Base-by-base conservation (phyloP, 2,797 vertebrate species). In the Tachyglossus aculeatus region DNA sequence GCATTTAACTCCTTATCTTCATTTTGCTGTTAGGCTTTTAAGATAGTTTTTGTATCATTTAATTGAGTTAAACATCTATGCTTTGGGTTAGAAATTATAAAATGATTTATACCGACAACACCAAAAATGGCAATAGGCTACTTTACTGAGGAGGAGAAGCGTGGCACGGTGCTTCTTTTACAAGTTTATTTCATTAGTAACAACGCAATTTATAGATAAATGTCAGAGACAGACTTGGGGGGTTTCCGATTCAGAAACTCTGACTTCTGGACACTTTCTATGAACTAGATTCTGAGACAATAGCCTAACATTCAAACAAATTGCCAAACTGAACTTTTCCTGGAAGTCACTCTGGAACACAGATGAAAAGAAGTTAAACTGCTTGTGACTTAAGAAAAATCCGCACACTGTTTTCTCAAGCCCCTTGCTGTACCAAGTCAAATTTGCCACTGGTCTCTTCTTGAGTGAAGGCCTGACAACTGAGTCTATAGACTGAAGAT, bases 211-310 rank as follows among this genome's bases (percentile, higher is more conserved):
- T 79, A 80, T 81, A 80, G 54, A 10, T 83, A 85, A 82, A 83
- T 83, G 83, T 82, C 80, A 87, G 82, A 85, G 83, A 85, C 71
- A 82, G 85, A 87, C 80, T 55, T 80, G 73, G n/a, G 18, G 25
- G 74, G 82, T n/a, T 66, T 60, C 76, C 67, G 57, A 74, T 69
- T 67, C 56, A 82, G 85, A 80, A 73, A 83, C 73, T 21, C 66
- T 78, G 66, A 82, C 76, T 83, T 67, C 66, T 43, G 78, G 71
- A 63, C 40, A 12, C 69, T 74, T 76, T 68, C 74, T 55, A 34
- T 5, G 36, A 59, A 37, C 67, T 80, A 32, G 57, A 18, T 60
- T 60, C 36, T 45, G n/a, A 4, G 53, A 81, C 39, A 55, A 47
- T 16, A 36, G 32, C 32, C 77, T 45, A 33, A 51, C 41, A 38